These are phyloP conservation scores for Thelaira solivaga DNA, from an alignment of 2,888 invertebrate genomes.

Conservation along the genomic window DNA sequence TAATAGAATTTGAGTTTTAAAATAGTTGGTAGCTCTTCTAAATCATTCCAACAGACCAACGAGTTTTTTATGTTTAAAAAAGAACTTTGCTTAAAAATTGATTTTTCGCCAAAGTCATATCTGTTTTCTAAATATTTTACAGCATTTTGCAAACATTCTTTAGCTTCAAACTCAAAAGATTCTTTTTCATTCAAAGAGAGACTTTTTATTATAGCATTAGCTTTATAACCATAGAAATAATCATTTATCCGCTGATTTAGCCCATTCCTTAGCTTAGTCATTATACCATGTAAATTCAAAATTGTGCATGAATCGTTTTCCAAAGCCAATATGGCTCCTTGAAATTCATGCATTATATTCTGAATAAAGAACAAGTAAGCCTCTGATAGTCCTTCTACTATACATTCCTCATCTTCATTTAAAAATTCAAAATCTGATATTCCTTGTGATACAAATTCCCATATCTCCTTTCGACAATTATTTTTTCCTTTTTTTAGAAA, in stretches of 20 bases:
- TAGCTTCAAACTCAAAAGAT: not conserved
- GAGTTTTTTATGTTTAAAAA: conserved; percentile 20
- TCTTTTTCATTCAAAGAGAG: not conserved
- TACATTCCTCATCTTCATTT: conserved; percentile 34
- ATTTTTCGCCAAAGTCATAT: conserved; percentile 34
- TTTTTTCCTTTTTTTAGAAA: conserved; percentile 6
- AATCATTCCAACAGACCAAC: not conserved
- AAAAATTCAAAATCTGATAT: conserved; percentile 13
- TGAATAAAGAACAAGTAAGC: conserved; percentile 15
- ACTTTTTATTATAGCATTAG: conserved; percentile 28
- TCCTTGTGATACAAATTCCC: conserved; percentile 8
- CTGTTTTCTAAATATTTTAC: not conserved
- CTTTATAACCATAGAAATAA: conserved; percentile 31
- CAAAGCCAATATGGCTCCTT: conserved; percentile 26
- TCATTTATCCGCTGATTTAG: conserved; percentile 40
- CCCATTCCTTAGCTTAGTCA: conserved; percentile 32
- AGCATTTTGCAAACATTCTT: not conserved
- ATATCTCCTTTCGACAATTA: no score
- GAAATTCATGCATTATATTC: conserved; percentile 42
- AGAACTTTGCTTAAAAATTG: conserved; percentile 37
- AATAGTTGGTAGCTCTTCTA: not conserved
- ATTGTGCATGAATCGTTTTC: conserved; percentile 44
- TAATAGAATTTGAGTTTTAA: conserved; percentile 11
- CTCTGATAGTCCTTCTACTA: conserved; percentile 17
- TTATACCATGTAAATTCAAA: conserved; percentile 41